These are phyloP conservation scores for Tachina lurida DNA, from an alignment of 2,888 invertebrate genomes.

Conservation along the genomic window DNA sequence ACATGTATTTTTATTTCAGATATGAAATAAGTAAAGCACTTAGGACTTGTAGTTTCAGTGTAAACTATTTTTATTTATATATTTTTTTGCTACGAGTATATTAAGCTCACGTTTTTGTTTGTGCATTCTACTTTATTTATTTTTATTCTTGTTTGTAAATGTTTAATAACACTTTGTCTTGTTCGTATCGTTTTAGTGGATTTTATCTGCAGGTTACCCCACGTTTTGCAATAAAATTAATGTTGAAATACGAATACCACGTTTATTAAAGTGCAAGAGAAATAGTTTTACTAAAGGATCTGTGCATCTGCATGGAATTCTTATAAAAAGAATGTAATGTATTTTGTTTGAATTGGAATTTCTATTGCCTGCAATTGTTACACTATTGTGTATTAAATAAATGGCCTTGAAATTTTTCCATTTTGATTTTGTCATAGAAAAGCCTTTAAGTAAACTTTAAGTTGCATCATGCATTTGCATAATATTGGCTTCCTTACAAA, in stretches of 20 bases:
- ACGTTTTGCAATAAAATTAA: constrained; percentile 6
- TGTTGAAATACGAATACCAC: too few species aligned
- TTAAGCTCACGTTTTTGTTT: too few species aligned
- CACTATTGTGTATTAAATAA: background rate
- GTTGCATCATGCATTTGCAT: background rate
- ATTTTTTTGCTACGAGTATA: too few species aligned
- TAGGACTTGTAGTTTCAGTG: too few species aligned
- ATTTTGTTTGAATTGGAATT: too few species aligned
- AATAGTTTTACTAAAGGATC: background rate
- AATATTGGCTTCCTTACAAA: too few species aligned
- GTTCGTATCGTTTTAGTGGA: background rate
- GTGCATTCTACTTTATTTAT: background rate
- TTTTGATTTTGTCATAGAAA: background rate
- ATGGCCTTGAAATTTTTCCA: constrained; percentile 17
- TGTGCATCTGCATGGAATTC: background rate
- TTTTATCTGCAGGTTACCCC: constrained; percentile 20
- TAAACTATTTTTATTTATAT: too few species aligned
- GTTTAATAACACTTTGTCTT: constrained; percentile 1
- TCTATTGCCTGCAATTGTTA: background rate
- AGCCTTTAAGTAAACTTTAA: background rate
- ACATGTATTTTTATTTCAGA: too few species aligned
- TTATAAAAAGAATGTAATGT: background rate
- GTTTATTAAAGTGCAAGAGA: constrained; percentile 13
- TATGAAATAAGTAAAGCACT: too few species aligned
- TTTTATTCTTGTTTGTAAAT: background rate